A percentile compares a stretch with the other conserved stretches of the same genome.
Conservation (phyloP, 2,888 invertebrate species). For the Phyto melanocephala region DNA sequence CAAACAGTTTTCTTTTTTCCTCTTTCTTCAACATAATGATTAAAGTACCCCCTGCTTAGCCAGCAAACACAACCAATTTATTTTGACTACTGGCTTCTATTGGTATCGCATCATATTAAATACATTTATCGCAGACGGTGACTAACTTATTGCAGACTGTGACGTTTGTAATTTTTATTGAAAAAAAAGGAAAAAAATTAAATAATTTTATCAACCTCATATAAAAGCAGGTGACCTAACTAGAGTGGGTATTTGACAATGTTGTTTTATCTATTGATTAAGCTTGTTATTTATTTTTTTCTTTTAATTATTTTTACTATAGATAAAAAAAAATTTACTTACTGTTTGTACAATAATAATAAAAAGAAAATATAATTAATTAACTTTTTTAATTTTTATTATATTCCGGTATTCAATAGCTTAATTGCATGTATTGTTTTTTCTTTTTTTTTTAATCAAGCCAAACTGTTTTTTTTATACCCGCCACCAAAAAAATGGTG, state of each 20-base stretch:
- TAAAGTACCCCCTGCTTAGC: not conserved
- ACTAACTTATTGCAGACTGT: not conserved
- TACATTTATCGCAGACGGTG: not conserved
- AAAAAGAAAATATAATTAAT: too few relatives aligned
- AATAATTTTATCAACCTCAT: not conserved
- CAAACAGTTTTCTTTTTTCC: too few relatives aligned
- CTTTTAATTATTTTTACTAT: not conserved
- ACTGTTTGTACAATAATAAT: too few relatives aligned
- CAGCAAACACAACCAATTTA: not conserved
- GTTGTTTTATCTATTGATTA: not conserved
- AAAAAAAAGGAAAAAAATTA: not conserved
- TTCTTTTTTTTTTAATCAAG: too few relatives aligned
- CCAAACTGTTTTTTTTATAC: too few relatives aligned
- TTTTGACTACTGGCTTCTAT: not conserved
- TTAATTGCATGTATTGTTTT: not conserved
- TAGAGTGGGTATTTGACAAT: not conserved
- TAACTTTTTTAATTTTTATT: too few relatives aligned
- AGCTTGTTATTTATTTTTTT: not conserved
- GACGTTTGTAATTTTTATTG: not conserved
- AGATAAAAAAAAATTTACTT: not conserved
- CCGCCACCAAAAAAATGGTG: too few relatives aligned
- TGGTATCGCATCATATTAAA: not conserved
- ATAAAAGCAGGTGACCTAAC: not conserved
- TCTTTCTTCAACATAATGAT: not conserved
- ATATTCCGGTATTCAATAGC: not conserved